Conservation (phyloP, 2,888 invertebrate genomes). For the Oligia strigilis region DNA sequence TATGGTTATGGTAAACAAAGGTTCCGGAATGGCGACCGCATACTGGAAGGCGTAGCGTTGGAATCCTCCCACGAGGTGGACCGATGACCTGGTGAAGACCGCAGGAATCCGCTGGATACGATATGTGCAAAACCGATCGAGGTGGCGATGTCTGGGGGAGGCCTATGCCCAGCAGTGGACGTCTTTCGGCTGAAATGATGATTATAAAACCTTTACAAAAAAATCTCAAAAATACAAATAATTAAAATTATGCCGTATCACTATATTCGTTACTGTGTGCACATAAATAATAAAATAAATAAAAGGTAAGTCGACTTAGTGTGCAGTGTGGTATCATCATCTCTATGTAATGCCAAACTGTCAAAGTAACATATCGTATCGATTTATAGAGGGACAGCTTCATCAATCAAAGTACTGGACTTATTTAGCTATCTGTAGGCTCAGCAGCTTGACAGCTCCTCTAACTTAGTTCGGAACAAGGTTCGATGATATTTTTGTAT, state of each 20-base stretch:
- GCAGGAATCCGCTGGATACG: neutral
- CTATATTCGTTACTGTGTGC: neutral
- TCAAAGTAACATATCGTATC: conserved; percentile 49
- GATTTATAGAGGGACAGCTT: conserved; percentile 42
- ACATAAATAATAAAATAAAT: neutral
- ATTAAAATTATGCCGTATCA: neutral
- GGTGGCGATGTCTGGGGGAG: neutral
- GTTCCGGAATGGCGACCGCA: neutral
- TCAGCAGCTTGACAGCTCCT: conserved; percentile 40
- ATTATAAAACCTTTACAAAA: neutral
- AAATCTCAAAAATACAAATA: neutral
- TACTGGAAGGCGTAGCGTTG: neutral
- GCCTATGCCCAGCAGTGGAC: neutral
- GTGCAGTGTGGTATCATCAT: conserved; percentile 30
- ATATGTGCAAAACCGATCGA: neutral
- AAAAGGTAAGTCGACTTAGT: neutral
- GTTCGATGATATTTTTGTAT: conserved; percentile 24
- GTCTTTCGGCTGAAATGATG: neutral
- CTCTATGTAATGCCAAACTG: conserved; percentile 33
- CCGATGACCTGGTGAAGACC: neutral
- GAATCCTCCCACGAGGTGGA: neutral
- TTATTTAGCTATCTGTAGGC: conserved; percentile 56
- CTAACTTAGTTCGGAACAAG: conserved; percentile 43
- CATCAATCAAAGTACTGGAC: conserved; percentile 62
- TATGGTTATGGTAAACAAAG: no score